Evolutionary conservation across 2,888 invertebrate genomes (phyloP).

Genomic region (Drosophila stalkeri): DNA sequence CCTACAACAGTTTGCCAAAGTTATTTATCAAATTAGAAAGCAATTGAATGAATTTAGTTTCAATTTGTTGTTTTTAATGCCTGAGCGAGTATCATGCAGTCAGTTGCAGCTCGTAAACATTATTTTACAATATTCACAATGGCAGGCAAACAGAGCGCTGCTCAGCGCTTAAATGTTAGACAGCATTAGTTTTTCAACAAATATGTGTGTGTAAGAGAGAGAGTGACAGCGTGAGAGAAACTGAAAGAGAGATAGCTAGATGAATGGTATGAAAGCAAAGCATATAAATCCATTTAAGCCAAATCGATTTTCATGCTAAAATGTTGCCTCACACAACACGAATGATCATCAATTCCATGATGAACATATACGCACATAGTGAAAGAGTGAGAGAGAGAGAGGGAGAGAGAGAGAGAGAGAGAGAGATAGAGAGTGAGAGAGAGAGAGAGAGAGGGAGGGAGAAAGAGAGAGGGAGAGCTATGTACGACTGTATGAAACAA

Average conservation of each 20-base stretch:
- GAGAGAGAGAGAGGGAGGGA: no score
- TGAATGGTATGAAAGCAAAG: slow-evolving; percentile 3
- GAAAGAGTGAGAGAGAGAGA: no score
- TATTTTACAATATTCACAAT: slow-evolving; percentile 32
- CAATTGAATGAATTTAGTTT: background rate
- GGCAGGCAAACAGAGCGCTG: slow-evolving; percentile 33
- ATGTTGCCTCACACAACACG: slow-evolving; percentile 12
- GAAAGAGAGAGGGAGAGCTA: background rate
- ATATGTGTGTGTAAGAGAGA: background rate
- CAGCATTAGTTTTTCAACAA: slow-evolving; percentile 25
- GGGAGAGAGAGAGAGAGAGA: no score
- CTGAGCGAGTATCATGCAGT: background rate
- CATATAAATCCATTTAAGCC: slow-evolving; percentile 36
- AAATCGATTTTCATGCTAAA: slow-evolving; percentile 41
- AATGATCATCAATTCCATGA: slow-evolving; percentile 10
- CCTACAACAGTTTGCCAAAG: no score
- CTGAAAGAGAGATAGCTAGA: background rate
- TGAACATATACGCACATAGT: background rate
- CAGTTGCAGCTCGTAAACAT: slow-evolving; percentile 20
- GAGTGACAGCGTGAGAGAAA: background rate
- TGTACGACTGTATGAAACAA: background rate
- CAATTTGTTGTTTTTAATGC: background rate
- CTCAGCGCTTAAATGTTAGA: slow-evolving; percentile 15
- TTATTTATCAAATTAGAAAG: background rate
- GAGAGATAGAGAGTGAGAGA: background rate